Base-by-base conservation (phyloP, 1,140 invertebrate species). In the Mya arenaria region DNA sequence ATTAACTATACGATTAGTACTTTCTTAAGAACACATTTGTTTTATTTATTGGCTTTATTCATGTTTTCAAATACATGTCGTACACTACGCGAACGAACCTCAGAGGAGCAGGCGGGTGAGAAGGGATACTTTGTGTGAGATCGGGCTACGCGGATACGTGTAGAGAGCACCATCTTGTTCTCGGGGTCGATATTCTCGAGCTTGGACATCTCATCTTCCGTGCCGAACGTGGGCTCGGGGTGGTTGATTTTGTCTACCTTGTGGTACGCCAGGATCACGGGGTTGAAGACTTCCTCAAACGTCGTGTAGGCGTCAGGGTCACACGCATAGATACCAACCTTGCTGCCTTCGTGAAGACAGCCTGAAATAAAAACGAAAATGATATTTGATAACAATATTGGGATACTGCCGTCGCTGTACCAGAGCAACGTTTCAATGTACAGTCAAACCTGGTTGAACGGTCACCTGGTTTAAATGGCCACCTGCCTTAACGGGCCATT, bases 71-170 rank as follows among this genome's bases (percentile, higher is more conserved):
- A n/a, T n/a, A n/a, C n/a, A n/a, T n/a, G n/a, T 62, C 60, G 30
- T 23, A 17, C n/a, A n/a, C n/a, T n/a, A n/a, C n/a, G 10, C 63
- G 15, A 41, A 74, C 77, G 66, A 55, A 90, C 90, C 77, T 90
- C 88, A 92, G 98, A 97, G 81, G 96, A 98, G 79, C 99, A 93
- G 93, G 97, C 98, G 62, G 91, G 90, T 8, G 90, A 86, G 71
- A 92, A 90, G 44, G 86, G 83, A 73, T 72, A 89, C 17, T 86
- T 85, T 30, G 72, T 77, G 32, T 90, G 89, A 44, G 87, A 90
- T 32, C 90, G 86, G n/a, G 89, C 90, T 5, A 90, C 88, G 32
- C 90, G 87, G 52, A 92, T 89, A 71, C 91, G 85, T 10, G 89
- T 90, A 19, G 88, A 90, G 28, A 90, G 80, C 44, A 92, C 96